Conservation (phyloP, 2,888 invertebrate species). For the Pterobdella sp. region DNA sequence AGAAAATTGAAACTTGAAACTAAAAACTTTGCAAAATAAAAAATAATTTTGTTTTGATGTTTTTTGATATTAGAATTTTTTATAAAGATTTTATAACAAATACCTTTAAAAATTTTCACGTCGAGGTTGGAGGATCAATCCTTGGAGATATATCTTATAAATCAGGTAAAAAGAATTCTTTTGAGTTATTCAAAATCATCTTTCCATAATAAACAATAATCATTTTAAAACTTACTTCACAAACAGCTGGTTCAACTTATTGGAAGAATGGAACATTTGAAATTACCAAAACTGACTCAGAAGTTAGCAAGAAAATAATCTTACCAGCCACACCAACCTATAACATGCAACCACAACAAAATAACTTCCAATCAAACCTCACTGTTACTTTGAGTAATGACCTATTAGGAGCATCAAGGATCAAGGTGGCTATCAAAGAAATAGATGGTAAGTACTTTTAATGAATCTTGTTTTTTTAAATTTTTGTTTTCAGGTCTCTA, state of each 20-base stretch:
- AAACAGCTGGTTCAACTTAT: conserved; percentile 77
- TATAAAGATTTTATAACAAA: too few relatives aligned
- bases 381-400: conserved; percentile 87
- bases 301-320: too few relatives aligned
- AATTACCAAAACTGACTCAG: conserved; percentile 78
- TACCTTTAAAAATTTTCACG: too few relatives aligned
- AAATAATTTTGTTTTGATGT: too few relatives aligned
- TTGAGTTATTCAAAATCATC: background rate
- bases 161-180: conserved; percentile 59
- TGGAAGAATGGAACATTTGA: conserved; percentile 88
- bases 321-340: conserved; percentile 15
- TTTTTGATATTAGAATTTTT: too few relatives aligned
- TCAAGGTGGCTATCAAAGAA: conserved; percentile 73
- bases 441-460: conserved; percentile 7
- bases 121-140: conserved; percentile 85
- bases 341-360: background rate
- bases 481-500: too few relatives aligned
- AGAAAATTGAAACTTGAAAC: too few relatives aligned
- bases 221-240: background rate
- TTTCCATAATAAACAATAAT: background rate
- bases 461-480: too few relatives aligned
- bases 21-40: too few relatives aligned
- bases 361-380: conserved; percentile 58
- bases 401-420: conserved; percentile 87
- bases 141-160: conserved; percentile 91